Conservation (phyloP, 2,113 vertebrate genomes). For the Martes martes region DNA sequence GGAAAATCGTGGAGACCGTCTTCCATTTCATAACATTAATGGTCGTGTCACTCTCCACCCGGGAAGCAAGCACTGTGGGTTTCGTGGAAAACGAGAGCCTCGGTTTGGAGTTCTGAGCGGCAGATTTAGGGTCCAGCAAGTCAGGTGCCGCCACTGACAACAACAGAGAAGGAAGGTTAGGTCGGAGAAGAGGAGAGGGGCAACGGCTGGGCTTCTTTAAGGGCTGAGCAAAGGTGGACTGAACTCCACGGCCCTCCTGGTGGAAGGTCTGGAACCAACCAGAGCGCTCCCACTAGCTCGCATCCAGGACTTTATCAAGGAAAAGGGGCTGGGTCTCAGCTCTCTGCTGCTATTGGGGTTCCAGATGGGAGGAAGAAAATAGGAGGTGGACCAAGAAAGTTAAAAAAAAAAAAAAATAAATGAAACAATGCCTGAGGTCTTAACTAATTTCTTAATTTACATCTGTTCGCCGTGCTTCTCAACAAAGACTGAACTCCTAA, state of each 20-base stretch:
- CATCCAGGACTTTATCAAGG: neutral
- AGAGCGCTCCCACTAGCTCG: neutral
- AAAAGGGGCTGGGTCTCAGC: conserved; percentile 31
- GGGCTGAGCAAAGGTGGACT: neutral
- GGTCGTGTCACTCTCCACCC: conserved; percentile 89
- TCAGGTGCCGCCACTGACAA: conserved; percentile 97
- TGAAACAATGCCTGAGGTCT: neutral
- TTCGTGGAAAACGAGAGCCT: conserved; percentile 95
- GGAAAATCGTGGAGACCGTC: conserved; percentile 97
- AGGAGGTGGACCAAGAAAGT: neutral
- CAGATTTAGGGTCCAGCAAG: conserved; percentile 97
- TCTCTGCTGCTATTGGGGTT: conserved; percentile 36
- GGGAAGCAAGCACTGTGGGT: conserved; percentile 89
- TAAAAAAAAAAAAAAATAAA: neutral
- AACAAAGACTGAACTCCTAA: neutral
- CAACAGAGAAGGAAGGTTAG: conserved; percentile 76
- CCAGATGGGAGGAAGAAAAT: neutral
- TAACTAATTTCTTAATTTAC: neutral
- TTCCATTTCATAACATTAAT: conserved; percentile 99
- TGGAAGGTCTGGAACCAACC: neutral
- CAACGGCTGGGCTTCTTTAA: neutral
- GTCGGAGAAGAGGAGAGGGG: neutral
- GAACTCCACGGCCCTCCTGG: neutral
- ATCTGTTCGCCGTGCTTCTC: neutral
- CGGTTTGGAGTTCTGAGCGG: conserved; percentile 95